A percentile compares a stretch with the other conserved stretches of the same genome.
These are phyloP conservation scores for Maconellicoccus hirsutus DNA, from an alignment of 1,140 invertebrate species.

Conservation along the genomic window DNA sequence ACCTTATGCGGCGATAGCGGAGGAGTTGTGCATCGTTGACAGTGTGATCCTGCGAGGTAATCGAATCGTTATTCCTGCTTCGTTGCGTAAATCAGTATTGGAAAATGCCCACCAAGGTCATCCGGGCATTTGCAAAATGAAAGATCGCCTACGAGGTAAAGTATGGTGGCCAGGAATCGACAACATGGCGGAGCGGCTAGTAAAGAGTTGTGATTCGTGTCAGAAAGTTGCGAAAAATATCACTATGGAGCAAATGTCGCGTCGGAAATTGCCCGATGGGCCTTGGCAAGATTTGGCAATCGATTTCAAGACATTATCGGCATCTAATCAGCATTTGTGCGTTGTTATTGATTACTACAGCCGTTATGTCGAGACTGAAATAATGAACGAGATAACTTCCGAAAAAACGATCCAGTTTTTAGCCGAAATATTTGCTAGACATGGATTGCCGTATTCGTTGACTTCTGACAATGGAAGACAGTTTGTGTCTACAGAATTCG, in stretches of 20 bases:
- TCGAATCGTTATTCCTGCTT: constrained; percentile 28
- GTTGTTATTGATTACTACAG: constrained; percentile 31
- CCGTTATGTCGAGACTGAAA: constrained; percentile 25
- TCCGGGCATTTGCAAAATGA: constrained; percentile 32
- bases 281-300: constrained; percentile 31
- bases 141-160: constrained; percentile 32
- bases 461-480: not conserved
- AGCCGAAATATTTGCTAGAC: not conserved
- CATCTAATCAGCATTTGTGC: constrained; percentile 30
- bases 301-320: constrained; percentile 30
- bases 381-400: constrained; percentile 20
- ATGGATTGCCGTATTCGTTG: not conserved
- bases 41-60: constrained; percentile 27
- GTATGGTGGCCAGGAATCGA: constrained; percentile 36
- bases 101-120: constrained; percentile 33
- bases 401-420: not conserved
- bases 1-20: not conserved
- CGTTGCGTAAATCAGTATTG: constrained; percentile 27
- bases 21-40: not conserved
- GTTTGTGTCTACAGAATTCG: not conserved
- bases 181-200: constrained; percentile 30
- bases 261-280: constrained; percentile 29
- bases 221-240: not conserved
- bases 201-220: constrained; percentile 30
- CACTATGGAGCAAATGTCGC: constrained; percentile 25